Evolutionary conservation across 1,140 invertebrate genomes (phyloP), one percentile per base, ranked within the genome.

Genomic region (Armadillidium nasatum): DNA sequence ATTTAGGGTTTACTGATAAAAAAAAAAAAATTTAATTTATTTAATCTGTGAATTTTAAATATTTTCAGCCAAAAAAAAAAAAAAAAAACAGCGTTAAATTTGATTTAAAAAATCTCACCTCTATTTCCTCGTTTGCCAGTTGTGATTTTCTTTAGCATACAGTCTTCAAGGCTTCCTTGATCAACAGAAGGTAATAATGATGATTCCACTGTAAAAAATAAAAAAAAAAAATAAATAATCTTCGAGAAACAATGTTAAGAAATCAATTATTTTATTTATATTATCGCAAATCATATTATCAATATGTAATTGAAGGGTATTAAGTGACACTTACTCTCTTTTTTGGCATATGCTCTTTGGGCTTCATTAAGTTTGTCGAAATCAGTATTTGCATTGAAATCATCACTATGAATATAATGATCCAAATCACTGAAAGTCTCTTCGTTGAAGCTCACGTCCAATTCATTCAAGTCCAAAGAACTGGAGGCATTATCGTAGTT

Each of bases 91-190:
- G 4, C 7, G 7, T 4, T 60, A 19, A 60, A 60, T 4, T 15
- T 3, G 11, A 19, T 50, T 10, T 15, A 60, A 60, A 60, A 4
- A 1, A 15, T 60, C 50, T 60, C 19, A 60, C 50, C 50, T 60
- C 50, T 60, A 19, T 60, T 60, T 60, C 50, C 50, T 60, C 50
- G 1, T 7, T 60, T 60, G 11, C 50, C 50, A 60, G 50, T 60
- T 60, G 50, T 60, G 19, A 60, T 60, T 60, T 60, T 60, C 50
- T 60, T 60, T 60, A 60, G 19, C 50, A 60, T 60, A 60, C 50
- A 60, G 7, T 60, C 50, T 60, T 60, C 50, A 19, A 60, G 50
- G 4, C 11, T 60, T 4, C 50, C 50, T 15, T 19, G 11, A 19
- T 60, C 50, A 19, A 7, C 11, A 50, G 15, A 9, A 19, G 50